Evolutionary conservation across 2,888 invertebrate species (phyloP).

Genomic region (Agelastica alni): DNA sequence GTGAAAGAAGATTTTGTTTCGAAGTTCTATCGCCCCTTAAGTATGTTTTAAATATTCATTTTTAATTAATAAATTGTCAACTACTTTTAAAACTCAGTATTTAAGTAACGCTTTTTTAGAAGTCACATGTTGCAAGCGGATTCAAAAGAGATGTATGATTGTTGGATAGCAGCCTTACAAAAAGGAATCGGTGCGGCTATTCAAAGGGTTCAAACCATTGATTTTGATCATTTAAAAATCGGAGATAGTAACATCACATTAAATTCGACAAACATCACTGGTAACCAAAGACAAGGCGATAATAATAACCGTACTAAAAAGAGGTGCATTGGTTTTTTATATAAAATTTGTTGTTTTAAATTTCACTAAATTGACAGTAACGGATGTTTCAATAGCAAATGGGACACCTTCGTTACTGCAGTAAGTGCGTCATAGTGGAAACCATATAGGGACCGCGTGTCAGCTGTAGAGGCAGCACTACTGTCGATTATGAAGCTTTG

Average conservation of each 20-base stretch:
- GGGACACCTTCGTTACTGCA: too few relatives aligned
- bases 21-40: conserved; percentile 93
- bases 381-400: too few relatives aligned
- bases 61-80: not conserved
- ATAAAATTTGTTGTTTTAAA: not conserved
- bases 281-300: conserved; percentile 38
- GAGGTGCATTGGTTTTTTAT: conserved; percentile 34
- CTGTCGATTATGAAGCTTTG: too few relatives aligned
- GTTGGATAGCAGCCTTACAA: conserved; percentile 90
- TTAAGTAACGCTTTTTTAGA: conserved; percentile 60
- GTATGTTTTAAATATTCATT: conserved; percentile 59
- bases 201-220: conserved; percentile 61
- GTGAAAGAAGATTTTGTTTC: conserved; percentile 93
- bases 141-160: conserved; percentile 85
- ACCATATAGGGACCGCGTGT: too few relatives aligned
- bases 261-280: conserved; percentile 36
- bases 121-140: conserved; percentile 98
- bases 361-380: not conserved
- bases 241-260: conserved; percentile 43
- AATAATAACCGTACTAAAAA: conserved; percentile 47
- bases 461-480: too few relatives aligned
- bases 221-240: conserved; percentile 47
- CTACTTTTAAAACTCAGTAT: too few relatives aligned
- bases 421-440: too few relatives aligned
- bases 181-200: conserved; percentile 84